Evolutionary conservation across 2,113 vertebrate genomes (phyloP), one percentile per base, ranked within the genome.

Genomic region (Ceratotherium simum): DNA sequence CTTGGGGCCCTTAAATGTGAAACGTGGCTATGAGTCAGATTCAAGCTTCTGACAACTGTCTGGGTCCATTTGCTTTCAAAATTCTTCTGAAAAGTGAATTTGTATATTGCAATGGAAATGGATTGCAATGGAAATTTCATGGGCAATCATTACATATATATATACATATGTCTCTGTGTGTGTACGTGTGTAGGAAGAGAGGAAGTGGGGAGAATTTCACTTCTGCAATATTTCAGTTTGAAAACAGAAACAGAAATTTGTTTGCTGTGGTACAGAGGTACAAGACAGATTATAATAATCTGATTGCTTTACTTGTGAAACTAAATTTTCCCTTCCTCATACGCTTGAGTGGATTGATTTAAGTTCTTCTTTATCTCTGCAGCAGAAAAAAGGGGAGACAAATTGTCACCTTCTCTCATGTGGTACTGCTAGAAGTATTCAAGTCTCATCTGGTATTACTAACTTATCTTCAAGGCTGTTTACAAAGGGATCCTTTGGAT

Each of bases 221-320:
- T 84, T 91, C 46, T 69, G 31, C 6, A 73, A n/a, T 73, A 90
- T 76, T 95, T 97, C 54, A 46, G 31, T 87, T 64, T 87, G 54
- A 85, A 95, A 97, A 83, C 51, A 69, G 87, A 85, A 86, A 78
- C 7, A 58, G 42, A 95, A 90, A 62, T 95, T 67, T 95, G 29
- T 91, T 86, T 95, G 76, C 72, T 73, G 18, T 31, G 36, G n/a
- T 51, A 8, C 42, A 33, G 27, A 29, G 5, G 36, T 76, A 81
- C 1, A 60, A 87, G 81, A 69, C 18, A 82, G 29, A 42, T 42
- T 60, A 54, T 83, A 91, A 96, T 84, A 80, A 93, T 86, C 60
- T 82, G n/a, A 93, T 93, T 79, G 76, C 64, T 94, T 91, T 87
- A 75, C 56, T 94, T 76, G 60, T 67, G n/a, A 96, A 94, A 89